Evolutionary conservation across 2,888 invertebrate genomes (phyloP), one percentile per base, ranked within the genome.

Genomic region (Watsonalla binaria): DNA sequence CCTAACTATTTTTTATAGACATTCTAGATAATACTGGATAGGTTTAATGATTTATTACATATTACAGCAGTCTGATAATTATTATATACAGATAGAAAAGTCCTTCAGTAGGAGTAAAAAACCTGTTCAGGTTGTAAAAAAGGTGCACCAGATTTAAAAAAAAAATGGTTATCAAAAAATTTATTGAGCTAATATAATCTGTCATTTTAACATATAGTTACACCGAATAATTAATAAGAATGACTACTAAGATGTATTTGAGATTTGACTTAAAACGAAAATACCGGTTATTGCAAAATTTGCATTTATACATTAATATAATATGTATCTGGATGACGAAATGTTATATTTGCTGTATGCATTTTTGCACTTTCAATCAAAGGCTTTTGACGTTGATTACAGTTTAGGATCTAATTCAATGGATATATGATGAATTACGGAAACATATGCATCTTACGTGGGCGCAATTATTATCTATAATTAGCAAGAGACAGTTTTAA

Each of bases 401-500:
- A 13, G 37, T 14, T 49, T 37, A 13, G 7, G 14, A 39, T 11
- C 15, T 39, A 13, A 11, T 8, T 7, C 5, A 49, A 49, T 15
- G 37, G 42, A 42, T 9, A 24, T 52, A 39, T 39, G 42, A 54
- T 11, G n/a, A 47, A 51, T 47, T 15, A 53, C 45, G n/a, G 39
- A 47, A 54, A 50, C 24, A 54, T 13, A 54, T 48, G 55, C 45
- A 15, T 46, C 49, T 39, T 35, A 45, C 46, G 39, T 50, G 35
- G 47, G 42, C 45, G 50, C 51, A 47, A 15, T 50, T 45, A 46
- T 47, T 51, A 52, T 39, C 52, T 52, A 56, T 59, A 69, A 68
- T 68, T 67, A 67, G 54, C 60, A 70, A 62, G 66, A 62, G 63
- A 64, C 57, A 39, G 60, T 54, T 70, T 62, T 42, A 74, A 66